A percentile compares a stretch with the other conserved stretches of the same genome.
Evolutionary conservation across 2,888 invertebrate genomes (phyloP).

Genomic region (Xylota segnis): DNA sequence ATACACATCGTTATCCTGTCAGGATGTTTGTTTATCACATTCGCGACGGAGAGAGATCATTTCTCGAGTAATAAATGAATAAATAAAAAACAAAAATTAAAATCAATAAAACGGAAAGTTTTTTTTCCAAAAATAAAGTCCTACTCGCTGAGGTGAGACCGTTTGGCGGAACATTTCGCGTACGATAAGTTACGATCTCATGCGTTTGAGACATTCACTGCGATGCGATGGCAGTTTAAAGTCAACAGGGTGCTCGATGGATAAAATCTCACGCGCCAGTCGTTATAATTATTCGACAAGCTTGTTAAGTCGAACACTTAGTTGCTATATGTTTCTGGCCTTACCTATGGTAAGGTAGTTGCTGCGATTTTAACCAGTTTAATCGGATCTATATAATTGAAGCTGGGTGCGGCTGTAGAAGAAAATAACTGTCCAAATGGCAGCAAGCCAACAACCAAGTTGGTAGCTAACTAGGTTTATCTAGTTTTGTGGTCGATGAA

Average conservation of each 20-base stretch:
- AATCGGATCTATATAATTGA: not conserved
- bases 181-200: conserved; percentile 55
- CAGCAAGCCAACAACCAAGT: not conserved
- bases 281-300: conserved; percentile 1
- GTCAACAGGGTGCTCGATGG: conserved; percentile 49
- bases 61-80: conserved; percentile 37
- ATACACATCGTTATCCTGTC: conserved; percentile 75
- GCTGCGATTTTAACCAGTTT: not conserved
- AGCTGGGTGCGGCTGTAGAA: not conserved
- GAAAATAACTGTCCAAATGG: not conserved
- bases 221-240: conserved; percentile 1
- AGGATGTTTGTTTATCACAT: conserved; percentile 76
- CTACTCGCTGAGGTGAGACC: conserved; percentile 46
- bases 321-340: not conserved
- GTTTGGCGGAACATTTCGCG: conserved; percentile 44
- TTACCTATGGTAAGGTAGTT: not conserved
- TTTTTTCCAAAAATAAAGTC: not conserved
- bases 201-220: conserved; percentile 29
- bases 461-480: not conserved
- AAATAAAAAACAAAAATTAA: conserved; percentile 40
- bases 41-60: conserved; percentile 40
- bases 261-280: conserved; percentile 21
- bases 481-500: no score
- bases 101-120: conserved; percentile 24
- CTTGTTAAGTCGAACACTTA: conserved; percentile 1